Evolutionary conservation across 2,113 vertebrate species (phyloP), one percentile per base, ranked within the genome.

Genomic region (Chaetodon auriga): DNA sequence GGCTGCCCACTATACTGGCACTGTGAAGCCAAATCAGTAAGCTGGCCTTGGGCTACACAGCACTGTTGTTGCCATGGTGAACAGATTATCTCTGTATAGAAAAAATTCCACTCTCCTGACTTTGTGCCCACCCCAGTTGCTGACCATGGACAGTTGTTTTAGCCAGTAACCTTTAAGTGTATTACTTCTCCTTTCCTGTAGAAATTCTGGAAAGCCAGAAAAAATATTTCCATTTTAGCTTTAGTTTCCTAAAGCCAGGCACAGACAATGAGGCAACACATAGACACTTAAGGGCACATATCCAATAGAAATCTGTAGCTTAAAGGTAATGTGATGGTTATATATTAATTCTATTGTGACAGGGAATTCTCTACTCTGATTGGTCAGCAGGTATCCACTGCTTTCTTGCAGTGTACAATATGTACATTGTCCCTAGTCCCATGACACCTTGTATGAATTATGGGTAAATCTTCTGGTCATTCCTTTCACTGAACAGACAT

Each of bases 51-150:
- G 81, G 88, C 86, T 80, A 71, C 68, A 68, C 68, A 74, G 88
- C 68, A 38, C 66, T 79, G 78, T 69, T 80, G 90, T 92, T 93
- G 77, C 90, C 90, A 92, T 92, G 90, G 90, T 90, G 89, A 91
- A 76, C 19, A 83, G 69, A 87, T 88, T 84, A 86, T 83, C 83
- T 88, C 70, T 74, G 62, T 69, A 74, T 46, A 73, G 66, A 85
- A 75, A 73, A 49, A 38, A 2, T 1, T 74, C 60, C 57, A 60
- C 55, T 88, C 74, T 76, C 58, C 54, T 75, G 61, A 81, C 78
- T 86, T 78, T 70, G 75, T 75, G 80, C 46, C 71, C 77, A 78
- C 68, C 63, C 12, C 23, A 0, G 25, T 43, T 23, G 51, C 66
- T 70, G 63, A 55, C 25, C 58, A 48, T 64, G 60, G 69, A 70